phyloP scores from a whole-genome alignment of 2,797 vertebrate genomes.

The Neomorphus geoffroyi region DNA sequence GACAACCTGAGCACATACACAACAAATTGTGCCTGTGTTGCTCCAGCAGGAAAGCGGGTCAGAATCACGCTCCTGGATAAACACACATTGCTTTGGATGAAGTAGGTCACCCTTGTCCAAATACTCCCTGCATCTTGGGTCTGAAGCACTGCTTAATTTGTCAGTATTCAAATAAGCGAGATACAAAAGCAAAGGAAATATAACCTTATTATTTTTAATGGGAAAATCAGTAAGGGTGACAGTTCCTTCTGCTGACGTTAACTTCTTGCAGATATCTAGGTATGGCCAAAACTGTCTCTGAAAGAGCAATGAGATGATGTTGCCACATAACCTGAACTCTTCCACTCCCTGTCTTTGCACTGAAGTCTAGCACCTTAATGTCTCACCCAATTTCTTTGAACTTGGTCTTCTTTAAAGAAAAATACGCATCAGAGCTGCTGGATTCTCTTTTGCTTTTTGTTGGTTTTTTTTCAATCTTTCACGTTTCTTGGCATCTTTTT shows the following conservation, averaged over 20 bases:
- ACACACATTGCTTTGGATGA: not conserved
- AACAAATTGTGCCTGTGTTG: not conserved
- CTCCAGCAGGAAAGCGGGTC: slow-evolving; percentile 29
- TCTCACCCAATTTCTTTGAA: not conserved
- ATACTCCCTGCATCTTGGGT: not conserved
- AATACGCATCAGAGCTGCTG: not conserved
- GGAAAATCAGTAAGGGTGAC: not conserved
- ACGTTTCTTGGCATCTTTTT: not conserved
- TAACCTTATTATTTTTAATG: not conserved
- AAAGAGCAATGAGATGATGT: not conserved
- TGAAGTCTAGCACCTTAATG: not conserved
- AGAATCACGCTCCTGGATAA: slow-evolving; percentile 24
- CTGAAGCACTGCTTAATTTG: not conserved
- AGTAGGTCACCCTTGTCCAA: slow-evolving; percentile 50
- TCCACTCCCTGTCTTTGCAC: not conserved
- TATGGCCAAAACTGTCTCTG: not conserved
- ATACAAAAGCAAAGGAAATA: not conserved
- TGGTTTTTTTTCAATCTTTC: not conserved
- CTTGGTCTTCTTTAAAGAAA: not conserved
- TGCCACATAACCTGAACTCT: not conserved
- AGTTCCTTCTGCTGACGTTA: not conserved
- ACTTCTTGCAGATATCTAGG: not conserved
- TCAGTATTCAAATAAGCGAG: not conserved
- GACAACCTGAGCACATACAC: not conserved
- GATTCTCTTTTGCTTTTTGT: not conserved